Evolutionary conservation across 2,888 invertebrate genomes (phyloP), one percentile per base, ranked within the genome.

Genomic region (Lucinisca nassula): DNA sequence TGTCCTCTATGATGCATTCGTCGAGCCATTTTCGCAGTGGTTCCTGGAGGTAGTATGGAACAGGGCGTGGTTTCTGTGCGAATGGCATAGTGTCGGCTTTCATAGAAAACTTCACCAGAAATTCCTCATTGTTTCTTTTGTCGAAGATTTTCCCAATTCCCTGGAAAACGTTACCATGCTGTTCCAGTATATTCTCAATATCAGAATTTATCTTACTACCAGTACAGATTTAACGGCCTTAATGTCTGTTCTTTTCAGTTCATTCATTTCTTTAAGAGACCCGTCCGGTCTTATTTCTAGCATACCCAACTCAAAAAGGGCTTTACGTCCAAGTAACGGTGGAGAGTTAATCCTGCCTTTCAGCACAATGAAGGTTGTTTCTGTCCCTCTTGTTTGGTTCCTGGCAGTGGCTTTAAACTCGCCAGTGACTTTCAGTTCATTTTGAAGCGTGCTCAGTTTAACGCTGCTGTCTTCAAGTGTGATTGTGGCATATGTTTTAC

Each of bases 271-370:
- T 55, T 55, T n/a, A n/a, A n/a, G n/a, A n/a, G n/a, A n/a, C n/a
- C n/a, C n/a, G n/a, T n/a, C n/a, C n/a, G n/a, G n/a, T 55, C 55
- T 49, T 17, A 72, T 79, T 35, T 79, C 51, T 3, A 79, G 70
- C 79, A 79, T 79, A 0, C 72, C 72, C 4, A 79, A 49, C 38
- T 72, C 72, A 14, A 79, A 70, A 24, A 79, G n/a, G 1, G 55
- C 4, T 55, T 55, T 8, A 8, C 55, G 8, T 14, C 55, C 55
- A 14, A 55, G 55, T n/a, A 79, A 37, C 32, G 72, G 79, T 24
- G 70, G 79, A 45, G 79, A 79, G 38, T 78, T 61, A 3, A 78
- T 78, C 27, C 38, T 78, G 3, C 78, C 67, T 70, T 70, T 67
- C 30, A 79, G 24, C 0, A 79, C 79, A 32, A 79, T 27, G 49